A percentile compares a stretch with the other conserved stretches of the same genome.
These are phyloP conservation scores for Enteromius radiatus DNA, from an alignment of 2,797 vertebrate species.

Conservation along the genomic window DNA sequence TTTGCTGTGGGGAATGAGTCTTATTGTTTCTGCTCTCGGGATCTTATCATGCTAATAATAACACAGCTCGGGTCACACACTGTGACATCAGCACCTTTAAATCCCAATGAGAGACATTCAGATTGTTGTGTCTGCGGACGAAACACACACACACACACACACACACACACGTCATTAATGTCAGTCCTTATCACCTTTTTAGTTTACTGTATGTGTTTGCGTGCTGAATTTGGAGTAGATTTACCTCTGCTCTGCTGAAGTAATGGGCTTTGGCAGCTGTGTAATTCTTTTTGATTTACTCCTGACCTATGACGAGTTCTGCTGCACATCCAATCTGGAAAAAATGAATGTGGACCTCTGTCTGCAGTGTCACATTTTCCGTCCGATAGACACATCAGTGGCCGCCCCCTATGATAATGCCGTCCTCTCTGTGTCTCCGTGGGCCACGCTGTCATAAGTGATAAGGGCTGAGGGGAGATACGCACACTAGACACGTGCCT, in stretches of 20 bases:
- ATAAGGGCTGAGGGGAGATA: constrained; percentile 31
- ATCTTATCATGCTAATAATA: constrained; percentile 21
- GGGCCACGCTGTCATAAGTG: constrained; percentile 44
- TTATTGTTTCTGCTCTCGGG: neutral
- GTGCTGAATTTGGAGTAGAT: constrained; percentile 34
- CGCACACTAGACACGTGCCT: constrained; percentile 38
- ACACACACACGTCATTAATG: neutral
- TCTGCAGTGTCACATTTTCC: constrained; percentile 47
- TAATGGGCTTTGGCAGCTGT: constrained; percentile 81
- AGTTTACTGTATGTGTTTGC: constrained; percentile 26
- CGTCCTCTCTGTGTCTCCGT: constrained; percentile 33
- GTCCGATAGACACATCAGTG: constrained; percentile 50
- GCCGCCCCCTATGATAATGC: constrained; percentile 50
- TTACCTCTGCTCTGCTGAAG: constrained; percentile 67
- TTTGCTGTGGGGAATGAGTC: constrained; percentile 2
- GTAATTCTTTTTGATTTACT: constrained; percentile 80
- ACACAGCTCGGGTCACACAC: neutral
- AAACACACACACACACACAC: neutral
- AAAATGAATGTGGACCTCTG: constrained; percentile 44
- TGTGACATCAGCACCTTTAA: constrained; percentile 44
- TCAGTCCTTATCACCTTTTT: constrained; percentile 31
- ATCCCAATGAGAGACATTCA: neutral
- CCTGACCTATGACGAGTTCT: constrained; percentile 73
- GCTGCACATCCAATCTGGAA: constrained; percentile 53
- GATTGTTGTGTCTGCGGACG: neutral